Base-by-base conservation (phyloP, 2,113 vertebrate species). In the Ammospiza nelsoni region DNA sequence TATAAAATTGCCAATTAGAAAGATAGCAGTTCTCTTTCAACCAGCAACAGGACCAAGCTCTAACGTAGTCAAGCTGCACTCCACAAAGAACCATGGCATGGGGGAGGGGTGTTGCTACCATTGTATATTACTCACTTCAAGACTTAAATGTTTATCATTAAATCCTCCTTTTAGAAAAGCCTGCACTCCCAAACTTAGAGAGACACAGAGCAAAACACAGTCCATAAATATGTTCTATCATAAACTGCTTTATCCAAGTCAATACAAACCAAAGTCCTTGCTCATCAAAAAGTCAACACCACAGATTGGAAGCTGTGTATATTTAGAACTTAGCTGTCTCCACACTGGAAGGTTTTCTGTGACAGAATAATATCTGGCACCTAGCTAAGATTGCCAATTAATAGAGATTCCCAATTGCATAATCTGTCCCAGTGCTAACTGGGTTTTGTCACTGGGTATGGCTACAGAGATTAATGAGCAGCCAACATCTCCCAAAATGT, bases 1-100 rank as follows among this genome's bases (percentile, higher is more conserved):
- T 86, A 93, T 92, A 88, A 93, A 95, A 94, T 87, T 93, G 90
- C 69, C 90, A 90, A 72, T 96, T 95, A 93, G 68, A 92, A 94
- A 90, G 84, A 86, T 12, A 96, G 87, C 72, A 80, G 41, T 9
- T 19, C 44, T 92, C 66, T 92, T 96, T 94, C 58, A 94, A 79
- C 54, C 83, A 92, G 49, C 44, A 58, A 75, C 54, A 84, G 76
- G 85, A 80, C n/a, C n/a, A 68, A 94, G 54, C 52, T 58, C 61
- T 79, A 89, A 75, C 39, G 66, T 58, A 82, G 83, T 72, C 76
- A 94, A 93, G 41, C 48, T 82, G 39, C 69, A 90, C 61, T 90
- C 90, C 78, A 57, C 22, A 84, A 75, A 89, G 49, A 87, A 54
- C 37, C 28, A 24, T 8, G 33, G 44, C 2, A 2, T 37, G 24